Conservation (phyloP, 2,888 invertebrate species). For the Drosophila bunnanda region DNA sequence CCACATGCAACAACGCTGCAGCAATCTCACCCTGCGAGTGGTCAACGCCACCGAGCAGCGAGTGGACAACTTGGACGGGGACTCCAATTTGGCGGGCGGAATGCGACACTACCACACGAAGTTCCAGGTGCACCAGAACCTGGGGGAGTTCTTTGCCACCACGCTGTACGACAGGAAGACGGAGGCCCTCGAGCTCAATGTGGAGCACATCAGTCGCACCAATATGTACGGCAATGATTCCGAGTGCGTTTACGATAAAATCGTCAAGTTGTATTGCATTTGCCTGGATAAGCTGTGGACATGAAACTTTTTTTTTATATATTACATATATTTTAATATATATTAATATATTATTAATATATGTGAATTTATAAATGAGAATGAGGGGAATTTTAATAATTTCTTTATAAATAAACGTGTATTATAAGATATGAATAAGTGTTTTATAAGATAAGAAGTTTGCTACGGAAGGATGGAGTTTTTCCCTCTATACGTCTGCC, state of each 20-base stretch:
- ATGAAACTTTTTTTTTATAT: not conserved
- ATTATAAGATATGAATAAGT: no score
- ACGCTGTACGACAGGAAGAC: conserved; percentile 10
- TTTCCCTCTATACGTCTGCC: no score
- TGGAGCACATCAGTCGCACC: conserved; percentile 36
- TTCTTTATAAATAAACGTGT: no score
- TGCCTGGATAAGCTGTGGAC: conserved; percentile 14
- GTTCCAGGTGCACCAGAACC: conserved; percentile 35
- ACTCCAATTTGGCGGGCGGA: not conserved
- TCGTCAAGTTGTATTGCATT: conserved; percentile 31
- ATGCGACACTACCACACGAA: conserved; percentile 23
- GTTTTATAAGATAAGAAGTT: no score
- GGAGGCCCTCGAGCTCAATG: conserved; percentile 28
- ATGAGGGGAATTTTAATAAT: no score
- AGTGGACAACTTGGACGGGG: not conserved
- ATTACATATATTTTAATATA: no score
- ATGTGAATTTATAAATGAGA: no score
- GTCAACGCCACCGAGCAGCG: conserved; percentile 27
- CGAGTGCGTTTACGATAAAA: conserved; percentile 28
- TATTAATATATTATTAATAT: no score
- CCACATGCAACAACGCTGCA: conserved; percentile 21
- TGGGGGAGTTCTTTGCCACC: conserved; percentile 34
- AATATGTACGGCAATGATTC: conserved; percentile 30
- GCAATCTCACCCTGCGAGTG: conserved; percentile 17
- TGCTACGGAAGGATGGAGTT: no score